These are phyloP conservation scores for Anolis apletophallus DNA, from an alignment of 2,797 vertebrate genomes.

Conservation along the genomic window DNA sequence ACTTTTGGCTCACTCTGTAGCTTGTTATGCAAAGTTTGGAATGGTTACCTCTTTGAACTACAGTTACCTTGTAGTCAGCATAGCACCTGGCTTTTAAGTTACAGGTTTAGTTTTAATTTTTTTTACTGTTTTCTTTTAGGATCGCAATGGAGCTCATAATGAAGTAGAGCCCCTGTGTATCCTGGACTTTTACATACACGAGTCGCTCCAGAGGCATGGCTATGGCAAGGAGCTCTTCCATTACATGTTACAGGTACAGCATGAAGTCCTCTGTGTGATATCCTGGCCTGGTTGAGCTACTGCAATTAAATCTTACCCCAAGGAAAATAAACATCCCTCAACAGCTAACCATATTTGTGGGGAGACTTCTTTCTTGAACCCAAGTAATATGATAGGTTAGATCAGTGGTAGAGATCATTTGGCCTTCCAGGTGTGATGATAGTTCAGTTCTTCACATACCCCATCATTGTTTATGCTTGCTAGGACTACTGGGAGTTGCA, in stretches of 20 bases:
- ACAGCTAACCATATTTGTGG: neutral
- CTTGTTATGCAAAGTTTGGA: neutral
- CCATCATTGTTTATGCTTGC: neutral
- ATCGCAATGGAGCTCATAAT: constrained; percentile 85
- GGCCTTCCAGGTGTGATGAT: neutral
- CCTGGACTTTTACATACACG: constrained; percentile 90
- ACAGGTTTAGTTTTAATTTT: neutral
- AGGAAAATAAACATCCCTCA: neutral
- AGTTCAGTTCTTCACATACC: neutral
- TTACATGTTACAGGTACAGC: constrained; percentile 88
- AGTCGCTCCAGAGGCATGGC: constrained; percentile 89
- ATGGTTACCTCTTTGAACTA: neutral
- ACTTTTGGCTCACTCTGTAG: neutral
- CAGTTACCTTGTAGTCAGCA: too few species aligned
- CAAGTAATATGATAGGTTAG: neutral
- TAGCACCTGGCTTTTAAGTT: neutral
- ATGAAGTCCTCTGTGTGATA: neutral
- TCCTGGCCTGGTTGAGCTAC: neutral
- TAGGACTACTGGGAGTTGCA: too few species aligned
- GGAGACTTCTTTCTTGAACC: neutral
- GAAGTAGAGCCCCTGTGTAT: constrained; percentile 92
- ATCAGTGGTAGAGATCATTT: neutral
- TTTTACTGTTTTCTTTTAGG: constrained; percentile 71
- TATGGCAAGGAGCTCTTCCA: constrained; percentile 90
- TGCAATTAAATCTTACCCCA: neutral